Conservation (phyloP, 2,113 vertebrate genomes). For the Lepisosteus oculatus region DNA sequence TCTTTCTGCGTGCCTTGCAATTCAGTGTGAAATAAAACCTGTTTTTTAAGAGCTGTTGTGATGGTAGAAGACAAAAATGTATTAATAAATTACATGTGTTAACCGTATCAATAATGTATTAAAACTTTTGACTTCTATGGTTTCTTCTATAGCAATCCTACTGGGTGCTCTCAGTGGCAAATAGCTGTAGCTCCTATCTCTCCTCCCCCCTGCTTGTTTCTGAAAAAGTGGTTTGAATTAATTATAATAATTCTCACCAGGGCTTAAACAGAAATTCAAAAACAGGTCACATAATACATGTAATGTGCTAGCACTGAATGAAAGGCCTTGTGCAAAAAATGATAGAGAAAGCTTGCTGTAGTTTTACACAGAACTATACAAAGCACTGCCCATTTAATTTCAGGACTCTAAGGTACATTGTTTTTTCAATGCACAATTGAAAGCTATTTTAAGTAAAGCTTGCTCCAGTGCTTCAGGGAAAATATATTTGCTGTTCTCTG, state of each 20-base stretch:
- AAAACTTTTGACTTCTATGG: no score
- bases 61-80: no score
- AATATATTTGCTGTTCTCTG: background rate
- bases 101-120: no score
- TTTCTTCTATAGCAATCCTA: no score
- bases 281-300: conserved; percentile 27
- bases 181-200: no score
- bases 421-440: conserved; percentile 35
- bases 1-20: no score
- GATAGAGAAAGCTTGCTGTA: background rate
- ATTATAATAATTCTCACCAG: conserved; percentile 29
- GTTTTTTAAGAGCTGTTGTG: no score
- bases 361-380: conserved; percentile 35
- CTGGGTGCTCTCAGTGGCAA: no score
- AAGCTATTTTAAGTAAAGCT: conserved; percentile 27
- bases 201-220: background rate
- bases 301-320: no score
- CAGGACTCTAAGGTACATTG: conserved; percentile 36
- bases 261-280: conserved; percentile 11
- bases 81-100: no score
- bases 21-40: no score
- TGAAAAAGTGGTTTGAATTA: conserved; percentile 25
- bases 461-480: conserved; percentile 31
- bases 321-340: no score
- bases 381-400: conserved; percentile 34